These are phyloP conservation scores for Eulemur coronatus DNA, from an alignment of 2,797 vertebrate genomes.

Conservation along the genomic window DNA sequence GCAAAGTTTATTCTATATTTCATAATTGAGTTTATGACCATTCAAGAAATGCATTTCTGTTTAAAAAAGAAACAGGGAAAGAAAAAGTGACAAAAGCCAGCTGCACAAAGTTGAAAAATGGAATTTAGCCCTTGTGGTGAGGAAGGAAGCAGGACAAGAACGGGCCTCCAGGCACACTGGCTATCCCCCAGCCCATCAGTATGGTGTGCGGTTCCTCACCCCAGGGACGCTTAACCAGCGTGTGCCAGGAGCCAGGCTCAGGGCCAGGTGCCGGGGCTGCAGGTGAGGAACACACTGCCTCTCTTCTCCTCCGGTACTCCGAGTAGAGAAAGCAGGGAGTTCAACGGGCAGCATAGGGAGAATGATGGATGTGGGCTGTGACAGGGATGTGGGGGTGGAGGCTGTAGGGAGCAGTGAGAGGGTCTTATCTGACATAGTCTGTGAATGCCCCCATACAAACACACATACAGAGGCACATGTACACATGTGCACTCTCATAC, in stretches of 20 bases:
- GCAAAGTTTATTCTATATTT: background rate
- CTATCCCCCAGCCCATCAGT: fast-evolving
- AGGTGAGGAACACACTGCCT: fast-evolving
- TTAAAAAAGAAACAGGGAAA: background rate
- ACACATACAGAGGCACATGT: background rate
- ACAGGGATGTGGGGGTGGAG: fast-evolving
- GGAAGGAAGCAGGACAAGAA: background rate
- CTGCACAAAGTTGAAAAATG: no score
- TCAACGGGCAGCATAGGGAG: fast-evolving
- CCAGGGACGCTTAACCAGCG: fast-evolving
- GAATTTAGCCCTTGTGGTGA: background rate
- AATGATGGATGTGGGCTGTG: background rate
- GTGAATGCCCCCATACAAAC: background rate
- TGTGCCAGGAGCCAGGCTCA: background rate
- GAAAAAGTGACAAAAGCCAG: background rate
- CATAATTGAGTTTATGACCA: background rate
- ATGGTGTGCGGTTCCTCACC: fast-evolving
- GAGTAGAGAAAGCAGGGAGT: fast-evolving
- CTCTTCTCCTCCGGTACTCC: fast-evolving
- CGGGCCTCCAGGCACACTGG: fast-evolving
- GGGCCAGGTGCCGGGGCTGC: no score
- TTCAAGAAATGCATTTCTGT: background rate
- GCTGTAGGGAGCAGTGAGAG: no score
- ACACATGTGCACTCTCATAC: background rate
- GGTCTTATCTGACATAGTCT: background rate